phyloP scores from a whole-genome alignment of 2,113 vertebrate species.

The Syngnathoides biaculeatus region DNA sequence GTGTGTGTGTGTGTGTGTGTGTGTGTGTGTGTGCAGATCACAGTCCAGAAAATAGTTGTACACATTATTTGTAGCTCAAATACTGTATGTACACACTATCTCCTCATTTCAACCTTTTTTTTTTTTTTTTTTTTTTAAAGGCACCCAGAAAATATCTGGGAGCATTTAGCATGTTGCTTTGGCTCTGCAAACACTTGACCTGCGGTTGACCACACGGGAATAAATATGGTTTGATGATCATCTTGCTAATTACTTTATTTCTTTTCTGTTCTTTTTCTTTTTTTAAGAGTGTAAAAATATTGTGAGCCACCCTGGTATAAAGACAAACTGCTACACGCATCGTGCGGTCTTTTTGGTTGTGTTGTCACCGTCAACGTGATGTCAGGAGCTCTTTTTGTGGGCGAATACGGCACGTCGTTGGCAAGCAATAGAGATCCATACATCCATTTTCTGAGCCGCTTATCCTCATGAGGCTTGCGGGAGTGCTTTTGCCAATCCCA shows the following conservation, averaged over 20 bases:
- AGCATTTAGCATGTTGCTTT: neutral
- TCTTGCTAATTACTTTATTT: constrained; percentile 1
- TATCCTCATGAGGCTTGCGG: no score
- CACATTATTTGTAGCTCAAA: neutral
- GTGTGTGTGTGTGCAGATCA: neutral
- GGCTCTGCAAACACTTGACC: neutral
- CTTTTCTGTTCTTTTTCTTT: neutral
- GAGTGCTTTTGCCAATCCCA: no score
- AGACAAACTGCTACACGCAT: neutral
- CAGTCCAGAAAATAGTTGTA: neutral
- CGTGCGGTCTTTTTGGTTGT: constrained; percentile 1
- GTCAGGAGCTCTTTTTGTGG: neutral
- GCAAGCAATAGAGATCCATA: neutral
- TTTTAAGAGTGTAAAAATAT: neutral
- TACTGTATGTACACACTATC: neutral
- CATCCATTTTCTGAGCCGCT: no score
- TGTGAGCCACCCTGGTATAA: constrained; percentile 9
- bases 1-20: neutral
- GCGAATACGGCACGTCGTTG: neutral
- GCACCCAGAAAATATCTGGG: neutral
- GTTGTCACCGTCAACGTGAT: neutral
- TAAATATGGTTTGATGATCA: constrained; percentile 2
- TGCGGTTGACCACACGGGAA: constrained; percentile 3
- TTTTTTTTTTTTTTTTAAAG: neutral
- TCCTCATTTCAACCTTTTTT: neutral